These are phyloP conservation scores for Coremacera marginata DNA, from an alignment of 2,888 invertebrate genomes.

Conservation along the genomic window DNA sequence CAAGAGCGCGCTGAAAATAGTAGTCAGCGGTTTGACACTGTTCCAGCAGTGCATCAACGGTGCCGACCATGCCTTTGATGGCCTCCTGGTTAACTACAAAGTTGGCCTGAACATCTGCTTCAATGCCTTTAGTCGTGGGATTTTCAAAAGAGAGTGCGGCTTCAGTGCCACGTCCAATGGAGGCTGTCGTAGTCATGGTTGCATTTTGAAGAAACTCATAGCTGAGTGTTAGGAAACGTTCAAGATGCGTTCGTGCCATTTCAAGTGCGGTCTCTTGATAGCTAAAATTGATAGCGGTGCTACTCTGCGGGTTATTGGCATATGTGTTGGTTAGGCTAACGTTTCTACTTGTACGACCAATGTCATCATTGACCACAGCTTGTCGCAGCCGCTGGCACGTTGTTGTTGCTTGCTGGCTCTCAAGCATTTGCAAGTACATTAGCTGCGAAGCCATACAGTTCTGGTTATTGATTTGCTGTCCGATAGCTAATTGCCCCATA, in stretches of 20 bases:
- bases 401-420: constrained; percentile 5
- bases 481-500: not conserved
- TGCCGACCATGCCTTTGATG: constrained; percentile 48
- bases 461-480: not conserved
- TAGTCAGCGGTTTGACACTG: constrained; percentile 58
- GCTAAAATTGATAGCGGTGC: constrained; percentile 28
- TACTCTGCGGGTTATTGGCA: not conserved
- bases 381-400: not conserved
- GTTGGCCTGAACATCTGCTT: constrained; percentile 8
- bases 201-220: constrained; percentile 59
- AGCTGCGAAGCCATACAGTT: constrained; percentile 14
- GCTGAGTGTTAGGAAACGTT: constrained; percentile 59
- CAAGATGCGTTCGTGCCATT: constrained; percentile 59
- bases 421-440: constrained; percentile 10
- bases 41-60: constrained; percentile 54
- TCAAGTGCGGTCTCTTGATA: constrained; percentile 28
- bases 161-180: not conserved
- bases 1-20: constrained; percentile 56
- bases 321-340: not conserved
- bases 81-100: constrained; percentile 1
- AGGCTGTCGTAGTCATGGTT: constrained; percentile 11
- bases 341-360: not conserved
- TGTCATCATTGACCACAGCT: not conserved
- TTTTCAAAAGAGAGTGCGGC: constrained; percentile 15
- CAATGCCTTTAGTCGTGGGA: not conserved